Evolutionary conservation across 2,113 vertebrate genomes (phyloP), one percentile per base, ranked within the genome.

Genomic region (Amphiprion percula): DNA sequence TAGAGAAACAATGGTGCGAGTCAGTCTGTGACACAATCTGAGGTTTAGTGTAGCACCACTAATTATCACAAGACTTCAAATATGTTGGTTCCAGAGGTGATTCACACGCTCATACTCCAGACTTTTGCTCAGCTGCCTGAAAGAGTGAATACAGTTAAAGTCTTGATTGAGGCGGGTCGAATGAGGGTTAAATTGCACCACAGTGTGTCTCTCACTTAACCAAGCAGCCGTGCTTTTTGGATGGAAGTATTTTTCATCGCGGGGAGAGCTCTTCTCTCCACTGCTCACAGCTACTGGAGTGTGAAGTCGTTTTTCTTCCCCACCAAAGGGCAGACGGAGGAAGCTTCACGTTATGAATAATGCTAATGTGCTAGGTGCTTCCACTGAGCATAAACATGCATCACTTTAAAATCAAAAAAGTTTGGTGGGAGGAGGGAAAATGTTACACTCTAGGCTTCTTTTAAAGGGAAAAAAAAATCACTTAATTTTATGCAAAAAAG

Each of bases 311-410:
- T 76, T 78, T 86, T 88, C 73, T 85, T 71, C 52, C 54, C 62
- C 66, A 70, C 74, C 76, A 89, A 83, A 86, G 78, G 86, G 89
- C 67, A 26, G 68, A 71, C 56, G 5, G 53, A 71, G 54, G 30
- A 62, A 74, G 69, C 78, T 52, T 85, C 47, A 0, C 15, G 68
- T 83, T 88, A 88, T 92, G 90, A 93, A 91, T 92, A 90, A 93
- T 93, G 86, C 86, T 90, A 90, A 92, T 90, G 74, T 24, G 10
- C 39, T 52, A 64, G 81, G 80, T 84, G 73, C 74, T 92, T 81
- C 75, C 74, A 83, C 68, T 77, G 87, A 82, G 86, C 79, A 68
- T 72, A 90, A 91, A 88, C 83, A 89, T 74, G 88, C 71, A 80
- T 88, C 73, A 80, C 76, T 84, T 90, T 60, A 77, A 89, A 74